A percentile compares a stretch with the other conserved stretches of the same genome.
phyloP scores from a whole-genome alignment of 2,113 vertebrate species.

The Benitochromis conjunctus region DNA sequence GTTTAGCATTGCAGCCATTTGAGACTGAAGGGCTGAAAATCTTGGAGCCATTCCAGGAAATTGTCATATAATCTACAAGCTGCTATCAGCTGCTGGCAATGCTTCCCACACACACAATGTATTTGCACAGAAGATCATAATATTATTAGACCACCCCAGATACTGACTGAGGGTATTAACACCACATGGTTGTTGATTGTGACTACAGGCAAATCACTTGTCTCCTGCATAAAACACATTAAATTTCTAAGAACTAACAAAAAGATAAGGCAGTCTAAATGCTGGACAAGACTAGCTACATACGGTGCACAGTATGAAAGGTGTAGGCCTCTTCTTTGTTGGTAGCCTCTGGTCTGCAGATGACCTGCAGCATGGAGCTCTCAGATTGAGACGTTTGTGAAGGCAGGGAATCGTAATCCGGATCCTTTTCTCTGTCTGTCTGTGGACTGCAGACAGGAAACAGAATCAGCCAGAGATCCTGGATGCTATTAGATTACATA shows the following conservation, averaged over 20 bases:
- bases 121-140: neutral
- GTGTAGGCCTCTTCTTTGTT: conserved; percentile 79
- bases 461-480: neutral
- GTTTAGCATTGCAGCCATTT: neutral
- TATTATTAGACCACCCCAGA: neutral
- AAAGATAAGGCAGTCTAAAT: neutral
- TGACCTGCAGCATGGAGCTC: conserved; percentile 94
- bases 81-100: neutral
- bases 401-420: conserved; percentile 88
- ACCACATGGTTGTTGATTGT: neutral
- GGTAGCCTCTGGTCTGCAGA: conserved; percentile 91
- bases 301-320: conserved; percentile 79
- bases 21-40: neutral
- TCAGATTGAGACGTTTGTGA: conserved; percentile 88
- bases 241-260: neutral
- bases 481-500: neutral
- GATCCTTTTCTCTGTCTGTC: conserved; percentile 88
- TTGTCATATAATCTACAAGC: neutral
- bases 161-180: neutral
- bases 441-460: conserved; percentile 81
- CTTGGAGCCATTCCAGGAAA: conserved; percentile 4
- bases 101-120: neutral
- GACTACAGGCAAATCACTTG: neutral
- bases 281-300: neutral
- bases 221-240: neutral